A percentile compares a stretch with the other conserved stretches of the same genome.
Evolutionary conservation across 2,888 invertebrate species (phyloP).

Genomic region (Eumacrocentrus americanus): DNA sequence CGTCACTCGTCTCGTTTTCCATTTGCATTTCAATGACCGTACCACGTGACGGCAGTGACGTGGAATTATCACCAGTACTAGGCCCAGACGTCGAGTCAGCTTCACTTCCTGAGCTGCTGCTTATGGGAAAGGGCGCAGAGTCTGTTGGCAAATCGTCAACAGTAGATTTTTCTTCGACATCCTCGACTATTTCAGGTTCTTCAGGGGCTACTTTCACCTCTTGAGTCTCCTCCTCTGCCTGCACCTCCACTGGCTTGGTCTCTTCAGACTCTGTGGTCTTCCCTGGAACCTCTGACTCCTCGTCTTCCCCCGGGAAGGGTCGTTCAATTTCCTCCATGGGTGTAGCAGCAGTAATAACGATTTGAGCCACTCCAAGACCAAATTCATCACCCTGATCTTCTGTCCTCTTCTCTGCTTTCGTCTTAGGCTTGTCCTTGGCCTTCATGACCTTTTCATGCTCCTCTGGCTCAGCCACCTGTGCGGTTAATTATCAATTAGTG

Average conservation of each 20-base stretch:
- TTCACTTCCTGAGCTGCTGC: constrained; percentile 73
- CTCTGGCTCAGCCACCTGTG: neutral
- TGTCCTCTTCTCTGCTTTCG: constrained; percentile 31
- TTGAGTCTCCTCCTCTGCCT: too few relatives aligned
- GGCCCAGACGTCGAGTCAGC: constrained; percentile 70
- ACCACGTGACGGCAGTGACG: constrained; percentile 61
- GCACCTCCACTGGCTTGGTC: constrained; percentile 35
- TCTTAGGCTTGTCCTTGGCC: constrained; percentile 34
- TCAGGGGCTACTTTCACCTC: constrained; percentile 39
- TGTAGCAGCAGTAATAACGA: constrained; percentile 92
- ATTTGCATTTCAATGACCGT: constrained; percentile 44
- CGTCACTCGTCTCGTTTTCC: constrained; percentile 39
- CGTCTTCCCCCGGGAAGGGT: constrained; percentile 72
- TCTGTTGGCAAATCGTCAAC: constrained; percentile 67
- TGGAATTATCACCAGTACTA: constrained; percentile 69
- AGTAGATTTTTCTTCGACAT: constrained; percentile 56
- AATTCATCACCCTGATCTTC: constrained; percentile 63
- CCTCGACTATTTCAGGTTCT: constrained; percentile 43
- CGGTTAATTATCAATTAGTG: too few relatives aligned
- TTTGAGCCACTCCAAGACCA: constrained; percentile 84
- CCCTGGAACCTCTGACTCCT: constrained; percentile 16
- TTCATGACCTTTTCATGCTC: neutral
- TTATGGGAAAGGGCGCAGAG: constrained; percentile 67
- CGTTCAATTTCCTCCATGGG: constrained; percentile 90
- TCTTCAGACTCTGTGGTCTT: constrained; percentile 13